Evolutionary conservation across 2,113 vertebrate genomes (phyloP).

Genomic region (Indicator indicator): DNA sequence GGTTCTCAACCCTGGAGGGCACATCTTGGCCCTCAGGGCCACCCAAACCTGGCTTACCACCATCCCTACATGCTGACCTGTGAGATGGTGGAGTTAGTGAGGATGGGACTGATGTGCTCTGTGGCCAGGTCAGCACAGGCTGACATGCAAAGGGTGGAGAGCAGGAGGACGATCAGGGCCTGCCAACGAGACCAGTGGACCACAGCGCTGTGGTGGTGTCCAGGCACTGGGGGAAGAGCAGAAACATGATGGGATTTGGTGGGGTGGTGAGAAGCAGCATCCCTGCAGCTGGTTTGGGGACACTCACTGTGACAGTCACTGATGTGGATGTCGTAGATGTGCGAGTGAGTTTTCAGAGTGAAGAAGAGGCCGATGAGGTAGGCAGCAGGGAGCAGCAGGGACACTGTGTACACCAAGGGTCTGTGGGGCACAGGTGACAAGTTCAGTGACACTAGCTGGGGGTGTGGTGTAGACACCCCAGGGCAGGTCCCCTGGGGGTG

Average conservation of each 20-base stretch:
- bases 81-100: constrained; percentile 80
- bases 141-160: constrained; percentile 86
- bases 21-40: neutral
- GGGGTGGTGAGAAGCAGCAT: accelerated
- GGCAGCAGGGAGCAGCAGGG: constrained; percentile 80
- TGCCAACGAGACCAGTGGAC: constrained; percentile 85
- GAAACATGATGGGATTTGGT: accelerated
- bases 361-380: constrained; percentile 87
- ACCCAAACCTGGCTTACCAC: neutral
- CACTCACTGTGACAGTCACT: constrained; percentile 83
- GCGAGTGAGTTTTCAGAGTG: constrained; percentile 86
- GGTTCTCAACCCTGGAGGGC: neutral
- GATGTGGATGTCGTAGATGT: constrained; percentile 87
- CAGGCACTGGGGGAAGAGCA: constrained; percentile 42
- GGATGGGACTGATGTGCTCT: constrained; percentile 85
- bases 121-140: constrained; percentile 89
- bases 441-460: neutral
- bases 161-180: constrained; percentile 82
- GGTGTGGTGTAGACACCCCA: accelerated
- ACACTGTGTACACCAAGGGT: constrained; percentile 81
- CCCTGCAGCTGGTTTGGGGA: accelerated
- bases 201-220: constrained; percentile 72
- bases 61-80: constrained; percentile 72
- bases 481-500: no score
- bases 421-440: constrained; percentile 37